A percentile compares a stretch with the other conserved stretches of the same genome.
These are phyloP conservation scores for Drosophila repleta DNA, from an alignment of 1,140 invertebrate genomes.

Conservation along the genomic window DNA sequence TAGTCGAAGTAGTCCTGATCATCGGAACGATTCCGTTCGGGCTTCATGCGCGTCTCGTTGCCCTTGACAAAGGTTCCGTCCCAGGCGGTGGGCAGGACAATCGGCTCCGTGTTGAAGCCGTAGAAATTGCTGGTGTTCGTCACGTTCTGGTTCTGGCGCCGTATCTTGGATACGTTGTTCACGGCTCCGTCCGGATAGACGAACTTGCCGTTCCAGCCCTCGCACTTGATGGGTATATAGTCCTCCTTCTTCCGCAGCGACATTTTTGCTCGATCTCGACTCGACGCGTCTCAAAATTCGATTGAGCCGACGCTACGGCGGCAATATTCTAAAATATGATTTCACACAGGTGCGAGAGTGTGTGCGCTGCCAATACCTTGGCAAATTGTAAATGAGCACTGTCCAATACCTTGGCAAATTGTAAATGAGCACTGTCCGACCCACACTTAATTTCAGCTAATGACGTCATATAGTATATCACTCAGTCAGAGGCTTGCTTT, in stretches of 20 bases:
- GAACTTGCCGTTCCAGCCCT: constrained; percentile 83
- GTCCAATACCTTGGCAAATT: constrained; percentile 57
- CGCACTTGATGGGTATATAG: constrained; percentile 82
- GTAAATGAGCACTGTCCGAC: constrained; percentile 60
- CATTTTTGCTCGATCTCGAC: constrained; percentile 39
- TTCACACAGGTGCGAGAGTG: constrained; percentile 46
- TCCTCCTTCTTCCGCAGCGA: constrained; percentile 72
- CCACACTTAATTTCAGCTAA: constrained; percentile 62
- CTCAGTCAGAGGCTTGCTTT: constrained; percentile 25
- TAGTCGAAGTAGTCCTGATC: constrained; percentile 74
- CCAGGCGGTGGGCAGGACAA: constrained; percentile 74
- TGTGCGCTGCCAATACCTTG: constrained; percentile 48
- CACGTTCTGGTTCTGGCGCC: constrained; percentile 75
- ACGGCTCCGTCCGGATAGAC: constrained; percentile 68
- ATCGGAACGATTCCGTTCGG: constrained; percentile 77
- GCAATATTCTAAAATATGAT: constrained; percentile 78
- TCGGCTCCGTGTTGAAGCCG: constrained; percentile 72
- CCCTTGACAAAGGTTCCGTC: constrained; percentile 78
- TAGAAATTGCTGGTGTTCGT: constrained; percentile 82
- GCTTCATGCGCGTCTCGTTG: constrained; percentile 64
- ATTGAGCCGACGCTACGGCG: constrained; percentile 47
- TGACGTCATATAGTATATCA: constrained; percentile 57
- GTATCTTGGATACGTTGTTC: constrained; percentile 78
- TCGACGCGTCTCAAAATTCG: constrained; percentile 55
- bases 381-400: constrained; percentile 67